Evolutionary conservation across 2,113 vertebrate species (phyloP), one percentile per base, ranked within the genome.

Genomic region (Nibea albiflora): DNA sequence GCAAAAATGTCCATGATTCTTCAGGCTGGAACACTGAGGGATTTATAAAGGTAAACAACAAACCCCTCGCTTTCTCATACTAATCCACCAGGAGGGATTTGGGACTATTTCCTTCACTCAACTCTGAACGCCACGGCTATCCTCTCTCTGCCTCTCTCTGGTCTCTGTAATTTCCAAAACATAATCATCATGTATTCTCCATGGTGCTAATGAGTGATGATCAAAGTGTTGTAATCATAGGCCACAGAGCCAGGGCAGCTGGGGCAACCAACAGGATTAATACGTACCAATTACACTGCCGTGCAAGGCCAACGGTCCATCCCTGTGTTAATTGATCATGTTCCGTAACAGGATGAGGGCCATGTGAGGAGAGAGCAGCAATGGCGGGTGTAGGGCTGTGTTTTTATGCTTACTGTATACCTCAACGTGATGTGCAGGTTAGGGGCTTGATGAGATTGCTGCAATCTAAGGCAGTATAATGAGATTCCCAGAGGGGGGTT

Each of bases 281-380:
- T 77, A 50, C 56, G 35, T 22, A 78, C 47, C 58, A 81, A 84
- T 84, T 89, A 78, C 35, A 57, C 14, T 1, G 17, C 15, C 52
- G 61, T 26, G 62, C 65, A 46, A 78, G 85, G 87, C 67, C 85
- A 85, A 57, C 56, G 53, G 74, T 67, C 80, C 65, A 68, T 84
- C 81, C 74, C 71, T 11, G 67, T 85, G 60, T 81, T 90, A 90
- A 94, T 84, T 89, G 75, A 89, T 90, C 81, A 79, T 73, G 35
- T 85, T 80, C 67, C 61, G 69, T 78, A 90, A 88, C 87, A 70
- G 71, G 83, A 69, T 83, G 64, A 84, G 72, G 77, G 65, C 83
- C 75, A 52, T 66, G 73, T 81, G 85, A 83, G 82, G 35, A 80
- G 35, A 89, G 66, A 77, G 28, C 20, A 35, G 35, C 35, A 39